These are phyloP conservation scores for Oryzias curvinotus DNA, from an alignment of 2,113 vertebrate genomes.

Conservation along the genomic window DNA sequence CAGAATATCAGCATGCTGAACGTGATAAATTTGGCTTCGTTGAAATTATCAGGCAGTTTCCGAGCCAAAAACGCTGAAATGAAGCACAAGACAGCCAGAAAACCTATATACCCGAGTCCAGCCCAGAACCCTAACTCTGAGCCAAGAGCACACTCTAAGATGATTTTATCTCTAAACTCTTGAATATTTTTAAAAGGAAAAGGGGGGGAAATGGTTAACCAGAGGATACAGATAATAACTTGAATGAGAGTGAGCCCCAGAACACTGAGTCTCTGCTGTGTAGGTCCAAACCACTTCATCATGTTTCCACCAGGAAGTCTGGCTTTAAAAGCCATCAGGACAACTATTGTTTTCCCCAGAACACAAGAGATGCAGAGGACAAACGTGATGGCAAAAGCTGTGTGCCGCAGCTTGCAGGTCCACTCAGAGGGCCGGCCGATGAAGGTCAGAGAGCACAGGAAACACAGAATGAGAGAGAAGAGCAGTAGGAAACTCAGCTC, in stretches of 20 bases:
- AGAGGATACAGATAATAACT: conserved; percentile 67
- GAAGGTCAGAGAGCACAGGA: conserved; percentile 72
- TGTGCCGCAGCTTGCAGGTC: conserved; percentile 69
- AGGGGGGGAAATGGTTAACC: conserved; percentile 66
- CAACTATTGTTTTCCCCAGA: conserved; percentile 69
- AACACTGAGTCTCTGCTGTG: conserved; percentile 69
- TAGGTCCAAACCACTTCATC: conserved; percentile 70
- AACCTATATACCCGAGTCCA: conserved; percentile 73
- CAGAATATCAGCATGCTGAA: conserved; percentile 82
- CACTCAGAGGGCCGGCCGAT: conserved; percentile 62
- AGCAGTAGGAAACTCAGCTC: conserved; percentile 72
- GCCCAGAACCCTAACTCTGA: conserved; percentile 70
- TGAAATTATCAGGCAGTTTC: conserved; percentile 77
- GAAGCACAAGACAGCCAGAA: conserved; percentile 73
- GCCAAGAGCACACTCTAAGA: conserved; percentile 69
- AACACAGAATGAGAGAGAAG: conserved; percentile 68
- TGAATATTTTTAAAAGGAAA: conserved; percentile 44
- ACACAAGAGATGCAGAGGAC: conserved; percentile 64
- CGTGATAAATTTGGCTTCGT: conserved; percentile 79
- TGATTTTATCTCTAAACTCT: conserved; percentile 51
- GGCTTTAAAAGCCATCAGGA: conserved; percentile 67
- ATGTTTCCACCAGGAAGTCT: conserved; percentile 57
- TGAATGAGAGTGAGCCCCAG: conserved; percentile 69
- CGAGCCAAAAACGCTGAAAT: conserved; percentile 74
- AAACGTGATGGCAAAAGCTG: conserved; percentile 69